Conservation (phyloP, 1,140 invertebrate species). For the Apis dorsata region DNA sequence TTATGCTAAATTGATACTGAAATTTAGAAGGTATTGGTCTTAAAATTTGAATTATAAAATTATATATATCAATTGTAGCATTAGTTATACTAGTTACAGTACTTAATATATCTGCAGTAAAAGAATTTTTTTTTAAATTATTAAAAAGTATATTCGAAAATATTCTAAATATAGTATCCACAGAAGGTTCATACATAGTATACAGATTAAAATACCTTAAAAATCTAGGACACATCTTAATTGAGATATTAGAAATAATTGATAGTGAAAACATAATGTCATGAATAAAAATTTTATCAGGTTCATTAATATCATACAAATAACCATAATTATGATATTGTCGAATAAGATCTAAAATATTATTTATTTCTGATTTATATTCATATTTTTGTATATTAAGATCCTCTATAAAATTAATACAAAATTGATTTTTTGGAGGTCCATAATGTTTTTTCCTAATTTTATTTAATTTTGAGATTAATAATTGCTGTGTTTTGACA, state of each 20-base stretch:
- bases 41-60: slow-evolving; percentile 79
- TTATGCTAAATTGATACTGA: slow-evolving; percentile 85
- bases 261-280: slow-evolving; percentile 83
- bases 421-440: slow-evolving; percentile 80
- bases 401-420: slow-evolving; percentile 86
- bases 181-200: slow-evolving; percentile 82
- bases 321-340: slow-evolving; percentile 85
- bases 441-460: slow-evolving; percentile 81
- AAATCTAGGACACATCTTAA: slow-evolving; percentile 82
- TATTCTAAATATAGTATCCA: slow-evolving; percentile 83
- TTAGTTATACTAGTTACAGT: slow-evolving; percentile 82
- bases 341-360: slow-evolving; percentile 84
- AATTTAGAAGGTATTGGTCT: slow-evolving; percentile 83
- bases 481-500: slow-evolving; percentile 82
- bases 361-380: slow-evolving; percentile 79
- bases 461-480: slow-evolving; percentile 84
- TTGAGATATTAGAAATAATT: slow-evolving; percentile 74
- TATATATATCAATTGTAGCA: slow-evolving; percentile 84
- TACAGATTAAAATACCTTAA: slow-evolving; percentile 85
- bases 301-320: slow-evolving; percentile 83
- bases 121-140: slow-evolving; percentile 82
- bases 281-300: slow-evolving; percentile 80
- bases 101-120: slow-evolving; percentile 82
- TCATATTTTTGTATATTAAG: slow-evolving; percentile 82
- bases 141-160: slow-evolving; percentile 82